These are phyloP conservation scores for Ectemnius lituratus DNA, from an alignment of 2,888 invertebrate species.

Conservation along the genomic window DNA sequence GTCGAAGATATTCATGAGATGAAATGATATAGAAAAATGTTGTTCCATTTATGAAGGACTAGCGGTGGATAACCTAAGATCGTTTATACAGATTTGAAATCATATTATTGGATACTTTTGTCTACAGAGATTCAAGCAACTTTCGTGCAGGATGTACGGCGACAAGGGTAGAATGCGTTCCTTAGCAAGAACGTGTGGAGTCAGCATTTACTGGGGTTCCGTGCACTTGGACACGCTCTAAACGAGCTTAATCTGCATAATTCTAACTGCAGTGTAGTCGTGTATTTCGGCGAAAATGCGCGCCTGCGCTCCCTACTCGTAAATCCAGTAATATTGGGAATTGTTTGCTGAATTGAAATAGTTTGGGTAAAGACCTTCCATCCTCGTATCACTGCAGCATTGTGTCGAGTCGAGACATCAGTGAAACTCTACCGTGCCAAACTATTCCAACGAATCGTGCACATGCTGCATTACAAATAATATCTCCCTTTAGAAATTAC, in stretches of 20 bases:
- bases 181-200: conserved; percentile 21
- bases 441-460: not conserved
- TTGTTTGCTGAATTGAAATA: conserved; percentile 69
- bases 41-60: too few species aligned
- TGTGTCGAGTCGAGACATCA: conserved; percentile 36
- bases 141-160: not conserved
- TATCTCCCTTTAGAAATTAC: not conserved
- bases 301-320: conserved; percentile 40
- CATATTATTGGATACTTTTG: not conserved
- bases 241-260: conserved; percentile 64
- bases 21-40: too few species aligned
- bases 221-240: conserved; percentile 42
- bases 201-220: conserved; percentile 41
- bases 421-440: conserved; percentile 4
- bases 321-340: conserved; percentile 65
- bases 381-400: not conserved
- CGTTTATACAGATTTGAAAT: too few species aligned
- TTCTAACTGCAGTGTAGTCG: conserved; percentile 48
- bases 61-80: too few species aligned
- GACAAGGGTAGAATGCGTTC: conserved; percentile 1
- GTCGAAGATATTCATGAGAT: too few species aligned
- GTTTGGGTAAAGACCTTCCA: conserved; percentile 49
- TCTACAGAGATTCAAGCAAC: too few species aligned
- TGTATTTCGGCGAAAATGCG: conserved; percentile 50
- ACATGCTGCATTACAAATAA: not conserved